phyloP scores from a whole-genome alignment of 2,797 vertebrate species.

The Ceryle rudis region DNA sequence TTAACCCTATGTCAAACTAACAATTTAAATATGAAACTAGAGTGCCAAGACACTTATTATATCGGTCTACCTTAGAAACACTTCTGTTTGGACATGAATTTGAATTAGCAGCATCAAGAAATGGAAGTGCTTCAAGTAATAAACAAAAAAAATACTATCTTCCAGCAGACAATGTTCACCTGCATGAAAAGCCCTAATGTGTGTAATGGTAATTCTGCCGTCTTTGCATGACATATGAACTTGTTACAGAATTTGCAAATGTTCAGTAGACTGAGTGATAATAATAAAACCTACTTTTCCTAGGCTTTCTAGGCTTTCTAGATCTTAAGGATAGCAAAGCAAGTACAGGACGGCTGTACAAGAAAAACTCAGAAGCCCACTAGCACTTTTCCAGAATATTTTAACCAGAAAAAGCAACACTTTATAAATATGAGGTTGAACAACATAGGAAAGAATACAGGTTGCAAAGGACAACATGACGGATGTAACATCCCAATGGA shows the following conservation, averaged over 20 bases:
- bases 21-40: neutral
- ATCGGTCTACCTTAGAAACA: neutral
- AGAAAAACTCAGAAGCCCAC: neutral
- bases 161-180: neutral
- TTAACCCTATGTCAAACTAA: neutral
- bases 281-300: neutral
- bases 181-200: neutral
- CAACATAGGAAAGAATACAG: neutral
- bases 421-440: neutral
- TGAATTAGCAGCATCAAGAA: neutral
- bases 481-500: neutral
- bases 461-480: neutral
- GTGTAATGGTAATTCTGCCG: neutral
- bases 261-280: neutral
- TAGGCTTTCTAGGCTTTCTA: neutral
- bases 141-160: neutral
- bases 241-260: neutral
- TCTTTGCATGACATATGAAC: neutral
- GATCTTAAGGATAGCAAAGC: neutral
- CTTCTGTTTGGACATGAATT: neutral
- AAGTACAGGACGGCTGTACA: neutral
- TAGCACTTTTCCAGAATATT: neutral
- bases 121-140: neutral
- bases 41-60: neutral
- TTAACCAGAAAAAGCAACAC: neutral